Evolutionary conservation across 2,888 invertebrate genomes (phyloP), one percentile per base, ranked within the genome.

Genomic region (Homarus gammarus): DNA sequence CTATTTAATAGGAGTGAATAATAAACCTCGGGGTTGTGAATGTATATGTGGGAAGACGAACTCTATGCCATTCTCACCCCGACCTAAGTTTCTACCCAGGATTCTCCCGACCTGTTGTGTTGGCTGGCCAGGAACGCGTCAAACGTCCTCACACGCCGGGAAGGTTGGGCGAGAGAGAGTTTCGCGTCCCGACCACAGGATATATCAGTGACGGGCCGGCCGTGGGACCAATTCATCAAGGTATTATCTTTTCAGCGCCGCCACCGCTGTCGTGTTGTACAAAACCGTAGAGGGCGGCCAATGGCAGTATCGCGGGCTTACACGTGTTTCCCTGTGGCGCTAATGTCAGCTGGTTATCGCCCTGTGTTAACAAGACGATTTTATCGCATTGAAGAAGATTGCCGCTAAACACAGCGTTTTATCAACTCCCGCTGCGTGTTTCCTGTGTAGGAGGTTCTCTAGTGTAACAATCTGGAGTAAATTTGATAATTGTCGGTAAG

Each of bases 221-320:
- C 56, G 81, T 36, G n/a, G 56, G 38, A 64, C 33, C 61, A 36
- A 81, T 81, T 56, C 81, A 64, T 81, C 81, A 81, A 56, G 56
- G 40, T n/a, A 81, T 81, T 81, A 81, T 81, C 61, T 56, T 61
- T 64, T 61, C 81, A 61, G 36, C 64, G 61, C 40, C 81, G 56
- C 61, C 64, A 64, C 81, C 31, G 78, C 56, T 56, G 78, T 78
- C 78, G 27, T 78, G 61, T 61, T 18, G n/a, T 38, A 61, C 81
- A 56, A 36, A 81, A 31, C 22, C 64, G 51, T 15, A 1, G 64
- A 56, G 81, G 40, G 64, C 64, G 81, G 33, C 38, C 51, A 10
- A 33, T 49, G 56, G 78, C 51, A 49, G 56, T 31, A 33, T 38
- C 81, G 38, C 49, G 27, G 36, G 38, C 36, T 61, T 64, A 61